Evolutionary conservation across 2,888 invertebrate species (phyloP).

Genomic region (Harpagoxenus sublaevis): DNA sequence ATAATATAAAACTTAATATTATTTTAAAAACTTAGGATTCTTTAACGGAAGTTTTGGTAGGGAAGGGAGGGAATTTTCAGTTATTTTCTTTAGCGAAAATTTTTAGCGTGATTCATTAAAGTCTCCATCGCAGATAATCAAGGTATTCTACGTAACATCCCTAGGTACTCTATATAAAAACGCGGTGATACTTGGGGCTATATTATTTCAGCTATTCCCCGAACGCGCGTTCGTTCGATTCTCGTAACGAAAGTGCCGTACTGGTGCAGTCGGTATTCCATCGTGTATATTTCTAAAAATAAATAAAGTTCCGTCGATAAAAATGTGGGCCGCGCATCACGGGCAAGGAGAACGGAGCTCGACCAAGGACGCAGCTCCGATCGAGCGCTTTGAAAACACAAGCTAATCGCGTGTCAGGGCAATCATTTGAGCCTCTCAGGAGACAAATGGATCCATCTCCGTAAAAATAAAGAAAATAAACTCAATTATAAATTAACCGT

Average conservation of each 20-base stretch:
- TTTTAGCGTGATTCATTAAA: not conserved
- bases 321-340: conserved; percentile 69
- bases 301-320: conserved; percentile 69
- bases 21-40: not conserved
- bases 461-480: not conserved
- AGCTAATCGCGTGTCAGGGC: conserved; percentile 46
- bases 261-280: conserved; percentile 28
- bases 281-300: conserved; percentile 69
- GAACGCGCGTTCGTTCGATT: conserved; percentile 12
- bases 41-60: not conserved
- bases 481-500: not conserved
- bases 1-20: not conserved
- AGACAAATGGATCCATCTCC: not conserved
- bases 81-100: not conserved
- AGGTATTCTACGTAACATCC: not conserved
- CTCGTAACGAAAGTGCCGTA: not conserved
- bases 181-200: not conserved
- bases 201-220: not conserved
- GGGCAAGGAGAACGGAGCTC: conserved; percentile 59
- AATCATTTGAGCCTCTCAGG: not conserved
- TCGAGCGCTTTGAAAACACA: conserved; percentile 69
- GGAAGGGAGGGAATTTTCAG: not conserved
- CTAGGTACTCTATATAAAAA: conserved; percentile 7
- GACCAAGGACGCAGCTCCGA: conserved; percentile 69
- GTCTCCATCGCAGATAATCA: not conserved